These are phyloP conservation scores for Hippocampus abdominalis DNA, from an alignment of 2,113 vertebrate species.

Conservation along the genomic window DNA sequence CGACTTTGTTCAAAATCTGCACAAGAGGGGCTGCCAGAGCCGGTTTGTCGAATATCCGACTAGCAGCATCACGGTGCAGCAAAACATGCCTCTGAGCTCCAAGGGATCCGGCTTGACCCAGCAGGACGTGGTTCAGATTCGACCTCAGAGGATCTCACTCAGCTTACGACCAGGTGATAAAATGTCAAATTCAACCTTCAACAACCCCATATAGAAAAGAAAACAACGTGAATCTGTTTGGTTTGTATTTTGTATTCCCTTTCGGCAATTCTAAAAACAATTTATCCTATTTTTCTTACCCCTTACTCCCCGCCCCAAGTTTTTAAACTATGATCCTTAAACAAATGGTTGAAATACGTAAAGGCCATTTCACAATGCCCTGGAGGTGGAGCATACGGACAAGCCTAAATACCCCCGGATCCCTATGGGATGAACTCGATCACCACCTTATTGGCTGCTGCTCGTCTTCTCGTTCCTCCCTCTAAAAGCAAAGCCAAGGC, in stretches of 20 bases:
- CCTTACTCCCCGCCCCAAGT: too few species aligned
- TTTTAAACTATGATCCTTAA: too few species aligned
- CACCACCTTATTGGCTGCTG: too few species aligned
- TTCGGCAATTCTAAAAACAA: background rate
- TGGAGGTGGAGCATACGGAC: too few species aligned
- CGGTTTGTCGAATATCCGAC: slow-evolving; percentile 78
- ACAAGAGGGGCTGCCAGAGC: slow-evolving; percentile 74
- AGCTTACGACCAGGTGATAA: slow-evolving; percentile 85
- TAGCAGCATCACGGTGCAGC: slow-evolving; percentile 72
- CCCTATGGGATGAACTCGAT: too few species aligned
- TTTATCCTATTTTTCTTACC: background rate
- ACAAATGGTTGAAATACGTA: too few species aligned
- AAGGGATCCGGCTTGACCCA: slow-evolving; percentile 76
- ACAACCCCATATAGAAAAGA: background rate
- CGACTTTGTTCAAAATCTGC: slow-evolving; percentile 81
- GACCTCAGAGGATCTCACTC: slow-evolving; percentile 83
- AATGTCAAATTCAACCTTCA: background rate
- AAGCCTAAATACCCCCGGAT: too few species aligned
- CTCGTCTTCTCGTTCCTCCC: too few species aligned
- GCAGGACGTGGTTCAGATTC: slow-evolving; percentile 84
- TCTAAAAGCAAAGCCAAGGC: too few species aligned
- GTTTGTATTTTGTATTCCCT: background rate
- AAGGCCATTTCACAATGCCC: too few species aligned
- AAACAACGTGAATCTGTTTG: background rate
- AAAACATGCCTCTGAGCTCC: slow-evolving; percentile 78